phyloP scores from a whole-genome alignment of 2,888 invertebrate species.

The Ferdinandea cuprea region DNA sequence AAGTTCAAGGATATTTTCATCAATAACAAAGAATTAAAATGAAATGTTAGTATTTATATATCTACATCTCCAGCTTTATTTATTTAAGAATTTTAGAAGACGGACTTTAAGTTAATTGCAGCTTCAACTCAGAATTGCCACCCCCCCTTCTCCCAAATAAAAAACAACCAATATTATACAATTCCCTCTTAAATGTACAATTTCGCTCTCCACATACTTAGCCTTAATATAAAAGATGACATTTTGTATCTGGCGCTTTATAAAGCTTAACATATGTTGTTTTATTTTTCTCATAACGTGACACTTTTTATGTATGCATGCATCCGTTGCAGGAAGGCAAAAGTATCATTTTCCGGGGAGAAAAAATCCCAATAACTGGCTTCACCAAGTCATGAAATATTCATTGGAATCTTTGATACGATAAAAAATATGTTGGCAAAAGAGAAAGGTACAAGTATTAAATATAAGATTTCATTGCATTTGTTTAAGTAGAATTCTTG shows the following conservation, averaged over 20 bases:
- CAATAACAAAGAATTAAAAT: too few relatives aligned
- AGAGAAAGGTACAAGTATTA: too few relatives aligned
- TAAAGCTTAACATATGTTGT: neutral
- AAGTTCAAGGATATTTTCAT: too few relatives aligned
- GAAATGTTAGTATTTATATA: too few relatives aligned
- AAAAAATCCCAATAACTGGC: conserved; percentile 1
- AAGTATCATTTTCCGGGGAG: neutral
- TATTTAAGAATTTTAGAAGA: too few relatives aligned
- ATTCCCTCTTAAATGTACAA: too few relatives aligned
- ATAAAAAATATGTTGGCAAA: neutral
- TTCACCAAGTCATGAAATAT: conserved; percentile 17
- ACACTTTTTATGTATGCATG: neutral
- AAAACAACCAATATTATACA: too few relatives aligned
- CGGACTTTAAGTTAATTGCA: too few relatives aligned
- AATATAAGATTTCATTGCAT: too few relatives aligned
- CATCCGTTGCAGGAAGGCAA: conserved; percentile 7
- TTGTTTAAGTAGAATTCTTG: neutral
- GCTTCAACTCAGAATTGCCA: too few relatives aligned
- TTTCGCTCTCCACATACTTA: neutral
- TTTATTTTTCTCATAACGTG: neutral
- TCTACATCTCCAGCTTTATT: too few relatives aligned
- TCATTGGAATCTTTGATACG: conserved; percentile 3
- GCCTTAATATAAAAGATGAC: neutral
- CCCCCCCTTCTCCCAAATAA: too few relatives aligned
- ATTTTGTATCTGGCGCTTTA: neutral